Evolutionary conservation across 2,888 invertebrate genomes (phyloP).

Genomic region (Eupithecia inturbata): DNA sequence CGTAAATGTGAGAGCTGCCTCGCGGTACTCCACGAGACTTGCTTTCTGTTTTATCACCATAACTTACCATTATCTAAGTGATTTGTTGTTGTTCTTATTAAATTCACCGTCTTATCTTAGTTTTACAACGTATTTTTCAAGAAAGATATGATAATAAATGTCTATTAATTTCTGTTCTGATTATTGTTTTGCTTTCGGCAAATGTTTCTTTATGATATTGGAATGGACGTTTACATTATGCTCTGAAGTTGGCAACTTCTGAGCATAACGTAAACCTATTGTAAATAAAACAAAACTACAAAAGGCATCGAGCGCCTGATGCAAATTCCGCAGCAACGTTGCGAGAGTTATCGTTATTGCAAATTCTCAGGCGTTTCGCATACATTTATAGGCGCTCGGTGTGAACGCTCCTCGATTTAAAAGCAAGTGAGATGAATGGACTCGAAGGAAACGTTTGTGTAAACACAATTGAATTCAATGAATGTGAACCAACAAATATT

Average conservation of each 20-base stretch:
- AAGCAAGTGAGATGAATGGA: conserved; percentile 25
- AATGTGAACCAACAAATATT: neutral
- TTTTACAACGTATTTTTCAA: neutral
- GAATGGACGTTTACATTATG: too few species aligned
- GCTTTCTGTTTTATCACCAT: conserved; percentile 8
- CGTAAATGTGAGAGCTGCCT: conserved; percentile 9
- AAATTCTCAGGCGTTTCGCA: conserved; percentile 25
- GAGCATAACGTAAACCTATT: neutral
- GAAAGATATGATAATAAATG: neutral
- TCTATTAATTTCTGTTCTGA: neutral
- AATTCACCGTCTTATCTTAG: conserved; percentile 6
- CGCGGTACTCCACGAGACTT: conserved; percentile 17
- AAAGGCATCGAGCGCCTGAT: conserved; percentile 19
- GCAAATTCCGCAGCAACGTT: conserved; percentile 22
- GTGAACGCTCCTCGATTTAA: conserved; percentile 16
- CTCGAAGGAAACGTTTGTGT: conserved; percentile 16
- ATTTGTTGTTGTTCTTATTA: conserved; percentile 23
- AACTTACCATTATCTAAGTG: conserved; percentile 16
- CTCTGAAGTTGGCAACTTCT: neutral
- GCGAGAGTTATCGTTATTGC: conserved; percentile 26
- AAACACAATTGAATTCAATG: conserved; percentile 3
- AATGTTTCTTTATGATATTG: neutral
- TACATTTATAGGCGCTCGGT: conserved; percentile 27
- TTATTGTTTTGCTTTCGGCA: neutral
- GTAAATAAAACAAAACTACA: neutral